Conservation (phyloP, 2,797 vertebrate genomes). For the Pseudocheirus occidentalis region DNA sequence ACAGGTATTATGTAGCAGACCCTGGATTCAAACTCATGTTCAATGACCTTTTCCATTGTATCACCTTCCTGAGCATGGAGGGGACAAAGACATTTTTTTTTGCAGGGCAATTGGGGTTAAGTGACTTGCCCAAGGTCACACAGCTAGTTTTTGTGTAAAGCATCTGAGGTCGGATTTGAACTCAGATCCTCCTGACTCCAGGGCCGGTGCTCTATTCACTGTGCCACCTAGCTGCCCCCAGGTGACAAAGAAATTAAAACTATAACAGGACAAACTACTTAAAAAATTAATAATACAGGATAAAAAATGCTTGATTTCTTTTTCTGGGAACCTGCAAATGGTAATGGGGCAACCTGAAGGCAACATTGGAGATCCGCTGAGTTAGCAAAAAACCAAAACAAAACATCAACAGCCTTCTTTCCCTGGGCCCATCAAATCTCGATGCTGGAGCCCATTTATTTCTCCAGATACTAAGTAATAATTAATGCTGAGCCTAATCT, state of each 20-base stretch:
- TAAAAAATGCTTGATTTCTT: neutral
- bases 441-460: neutral
- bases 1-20: neutral
- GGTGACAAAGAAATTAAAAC: neutral
- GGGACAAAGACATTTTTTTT: neutral
- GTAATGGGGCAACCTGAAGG: neutral
- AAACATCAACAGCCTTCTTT: neutral
- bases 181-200: too few relatives aligned
- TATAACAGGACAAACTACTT: neutral
- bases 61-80: neutral
- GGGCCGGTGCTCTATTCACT: too few relatives aligned
- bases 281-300: neutral
- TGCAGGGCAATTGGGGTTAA: too few relatives aligned
- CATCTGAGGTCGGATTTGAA: too few relatives aligned
- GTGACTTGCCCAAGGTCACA: too few relatives aligned
- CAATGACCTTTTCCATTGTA: neutral
- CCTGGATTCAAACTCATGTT: neutral
- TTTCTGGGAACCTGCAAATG: neutral
- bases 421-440: neutral
- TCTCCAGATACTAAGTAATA: conserved; percentile 38
- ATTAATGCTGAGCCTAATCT: conserved; percentile 46
- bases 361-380: neutral
- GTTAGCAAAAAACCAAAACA: neutral
- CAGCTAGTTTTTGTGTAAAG: too few relatives aligned
- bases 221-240: too few relatives aligned